A percentile compares a stretch with the other conserved stretches of the same genome.
These are phyloP conservation scores for Mola mola DNA, from an alignment of 2,113 vertebrate genomes.

Conservation along the genomic window DNA sequence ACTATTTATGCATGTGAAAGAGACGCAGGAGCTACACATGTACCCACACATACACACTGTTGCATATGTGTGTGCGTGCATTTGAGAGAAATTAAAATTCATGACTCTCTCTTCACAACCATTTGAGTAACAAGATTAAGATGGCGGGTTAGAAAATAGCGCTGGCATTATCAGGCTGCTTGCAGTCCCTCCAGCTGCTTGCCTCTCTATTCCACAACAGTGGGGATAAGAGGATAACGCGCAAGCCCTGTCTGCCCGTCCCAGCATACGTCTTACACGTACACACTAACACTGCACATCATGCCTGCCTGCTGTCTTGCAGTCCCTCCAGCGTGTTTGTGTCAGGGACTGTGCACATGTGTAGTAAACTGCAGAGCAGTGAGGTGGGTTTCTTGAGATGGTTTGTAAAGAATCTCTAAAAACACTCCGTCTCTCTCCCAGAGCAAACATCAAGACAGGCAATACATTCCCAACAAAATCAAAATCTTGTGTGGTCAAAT, in stretches of 20 bases:
- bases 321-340: slow-evolving; percentile 53
- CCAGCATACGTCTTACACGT: slow-evolving; percentile 70
- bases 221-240: slow-evolving; percentile 99
- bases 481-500: slow-evolving; percentile 19
- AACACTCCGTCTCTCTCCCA: slow-evolving; percentile 6
- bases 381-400: slow-evolving; percentile 39
- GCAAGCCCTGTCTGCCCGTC: slow-evolving; percentile 88
- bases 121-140: slow-evolving; percentile 99
- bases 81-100: slow-evolving; percentile 97
- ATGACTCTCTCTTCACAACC: slow-evolving; percentile 99
- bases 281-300: slow-evolving; percentile 41
- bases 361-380: slow-evolving; percentile 52
- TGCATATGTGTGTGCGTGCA: slow-evolving; percentile 23
- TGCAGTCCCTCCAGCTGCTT: slow-evolving; percentile 99
- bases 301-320: slow-evolving; percentile 64
- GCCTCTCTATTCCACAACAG: slow-evolving; percentile 98
- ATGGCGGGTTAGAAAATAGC: slow-evolving; percentile 97
- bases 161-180: slow-evolving; percentile 98
- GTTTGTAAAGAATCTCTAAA: slow-evolving; percentile 43
- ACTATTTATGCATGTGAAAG: slow-evolving; percentile 73
- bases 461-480: slow-evolving; percentile 35
- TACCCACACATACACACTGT: slow-evolving; percentile 30
- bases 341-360: slow-evolving; percentile 53
- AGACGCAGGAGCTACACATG: slow-evolving; percentile 55
- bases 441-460: slow-evolving; percentile 20